Base-by-base conservation (phyloP, 2,797 vertebrate genomes). In the Lepidocolaptes lacrymiger region DNA sequence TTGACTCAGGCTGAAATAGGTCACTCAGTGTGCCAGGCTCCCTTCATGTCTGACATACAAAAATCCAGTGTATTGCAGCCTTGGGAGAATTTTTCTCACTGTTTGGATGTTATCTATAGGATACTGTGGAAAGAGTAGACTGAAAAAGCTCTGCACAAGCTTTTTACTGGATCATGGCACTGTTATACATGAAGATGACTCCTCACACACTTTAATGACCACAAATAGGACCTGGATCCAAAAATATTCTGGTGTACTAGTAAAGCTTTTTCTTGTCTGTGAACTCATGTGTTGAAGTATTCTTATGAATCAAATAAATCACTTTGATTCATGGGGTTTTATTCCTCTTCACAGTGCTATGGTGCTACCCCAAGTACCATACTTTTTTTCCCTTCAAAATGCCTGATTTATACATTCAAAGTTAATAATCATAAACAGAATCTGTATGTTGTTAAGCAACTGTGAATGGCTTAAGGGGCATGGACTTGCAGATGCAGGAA, bases 231-330 rank as follows among this genome's bases (percentile, higher is more conserved):
- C 15, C 11, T 78, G 54, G 28, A 41, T 58, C 62, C 4, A 1
- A 88, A 96, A 96, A 85, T 79, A 85, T 67, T 85, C 67, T 10
- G 2, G 19, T 77, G 32, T 30, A 52, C 52, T 66, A 72, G 6
- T 74, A 78, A 61, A 89, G 21, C 8, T 18, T 91, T 93, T 91
- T 81, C 43, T 83, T 63, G 34, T 56, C 58, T 86, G 21, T 75
- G 73, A 92, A 79, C 79, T 88, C 26, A 54, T 34, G 10, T 54
- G 7, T 30, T 89, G 62, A 91, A 75, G 26, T 17, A 61, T 62
- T 86, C 55, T 67, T 83, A 88, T 30, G 12, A 96, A 83, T 49
- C 9, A 7, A 72, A 82, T 74, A 24, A 68, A 68, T 63, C 22
- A 75, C 46, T 90, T 63, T 56, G 5, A 28, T 34, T 58, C 24